Percentiles rank a stretch among this genome's conserved stretches.
Evolutionary conservation across 1,140 invertebrate species (phyloP).

Genomic region (Geopemphigus sp.): DNA sequence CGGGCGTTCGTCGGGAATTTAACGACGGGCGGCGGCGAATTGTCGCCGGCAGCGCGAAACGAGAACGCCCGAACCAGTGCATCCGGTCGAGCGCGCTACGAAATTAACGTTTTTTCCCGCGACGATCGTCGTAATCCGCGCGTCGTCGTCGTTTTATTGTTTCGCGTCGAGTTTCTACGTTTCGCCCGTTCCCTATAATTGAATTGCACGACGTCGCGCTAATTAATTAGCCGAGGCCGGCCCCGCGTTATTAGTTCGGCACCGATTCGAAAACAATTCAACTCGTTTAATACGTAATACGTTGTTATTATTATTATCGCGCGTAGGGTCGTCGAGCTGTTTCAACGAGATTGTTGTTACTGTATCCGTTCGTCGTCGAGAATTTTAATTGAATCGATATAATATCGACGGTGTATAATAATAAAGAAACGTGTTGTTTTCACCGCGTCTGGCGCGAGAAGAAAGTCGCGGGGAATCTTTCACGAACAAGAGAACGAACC

Average conservation of each 20-base stretch:
- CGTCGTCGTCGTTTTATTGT: too few relatives aligned
- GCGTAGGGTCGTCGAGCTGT: background rate
- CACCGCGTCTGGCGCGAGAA: background rate
- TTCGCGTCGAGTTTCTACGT: conserved; percentile 24
- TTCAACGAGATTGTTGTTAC: conserved; percentile 23
- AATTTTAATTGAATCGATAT: conserved; percentile 15
- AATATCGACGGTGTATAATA: background rate
- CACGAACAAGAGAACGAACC: background rate
- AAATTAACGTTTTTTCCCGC: too few relatives aligned
- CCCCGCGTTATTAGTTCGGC: too few relatives aligned
- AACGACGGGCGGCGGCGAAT: too few relatives aligned
- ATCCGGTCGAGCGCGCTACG: too few relatives aligned
- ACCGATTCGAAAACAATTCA: conserved; percentile 33
- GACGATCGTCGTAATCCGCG: too few relatives aligned
- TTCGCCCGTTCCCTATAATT: conserved; percentile 8
- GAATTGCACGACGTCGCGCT: conserved; percentile 9
- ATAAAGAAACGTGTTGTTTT: background rate
- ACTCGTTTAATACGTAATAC: background rate
- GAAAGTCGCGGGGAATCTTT: background rate
- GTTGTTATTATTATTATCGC: too few relatives aligned
- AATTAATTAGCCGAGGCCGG: conserved; percentile 13
- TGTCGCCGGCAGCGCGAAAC: too few relatives aligned
- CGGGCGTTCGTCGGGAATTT: too few relatives aligned
- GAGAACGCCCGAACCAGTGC: too few relatives aligned
- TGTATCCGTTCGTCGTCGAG: background rate